Evolutionary conservation across 2,113 vertebrate genomes (phyloP).

Genomic region (Panurus biarmicus): DNA sequence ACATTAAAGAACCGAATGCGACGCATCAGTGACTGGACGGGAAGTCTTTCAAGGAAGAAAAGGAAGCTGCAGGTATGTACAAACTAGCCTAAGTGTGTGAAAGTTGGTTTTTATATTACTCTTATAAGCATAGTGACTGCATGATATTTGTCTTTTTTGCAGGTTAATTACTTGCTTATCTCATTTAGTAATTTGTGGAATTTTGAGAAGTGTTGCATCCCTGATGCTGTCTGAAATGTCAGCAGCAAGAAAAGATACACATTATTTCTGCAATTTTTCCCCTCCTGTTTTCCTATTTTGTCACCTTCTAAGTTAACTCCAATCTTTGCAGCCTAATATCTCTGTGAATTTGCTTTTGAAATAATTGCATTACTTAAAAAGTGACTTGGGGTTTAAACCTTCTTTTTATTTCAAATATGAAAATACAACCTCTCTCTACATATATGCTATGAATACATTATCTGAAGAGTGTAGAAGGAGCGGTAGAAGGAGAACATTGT

Average conservation of each 20-base stretch:
- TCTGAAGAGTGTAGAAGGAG: neutral
- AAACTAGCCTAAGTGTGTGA: neutral
- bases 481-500: neutral
- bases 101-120: neutral
- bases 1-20: constrained; percentile 86
- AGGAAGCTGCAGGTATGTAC: constrained; percentile 83
- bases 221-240: neutral
- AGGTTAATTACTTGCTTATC: neutral
- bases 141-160: neutral
- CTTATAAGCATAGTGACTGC: neutral
- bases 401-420: neutral
- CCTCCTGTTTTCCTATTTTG: neutral
- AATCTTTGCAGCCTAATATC: neutral
- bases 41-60: constrained; percentile 91
- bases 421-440: neutral
- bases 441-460: neutral
- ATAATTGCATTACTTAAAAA: neutral
- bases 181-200: neutral
- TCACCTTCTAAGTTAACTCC: neutral
- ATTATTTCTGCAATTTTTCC: neutral
- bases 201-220: neutral
- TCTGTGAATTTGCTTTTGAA: neutral
- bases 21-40: constrained; percentile 93
- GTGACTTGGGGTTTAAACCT: neutral
- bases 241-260: neutral